Percentiles rank a stretch among this genome's conserved stretches.
Evolutionary conservation across 2,888 invertebrate genomes (phyloP).

Genomic region (Hedya salicella): DNA sequence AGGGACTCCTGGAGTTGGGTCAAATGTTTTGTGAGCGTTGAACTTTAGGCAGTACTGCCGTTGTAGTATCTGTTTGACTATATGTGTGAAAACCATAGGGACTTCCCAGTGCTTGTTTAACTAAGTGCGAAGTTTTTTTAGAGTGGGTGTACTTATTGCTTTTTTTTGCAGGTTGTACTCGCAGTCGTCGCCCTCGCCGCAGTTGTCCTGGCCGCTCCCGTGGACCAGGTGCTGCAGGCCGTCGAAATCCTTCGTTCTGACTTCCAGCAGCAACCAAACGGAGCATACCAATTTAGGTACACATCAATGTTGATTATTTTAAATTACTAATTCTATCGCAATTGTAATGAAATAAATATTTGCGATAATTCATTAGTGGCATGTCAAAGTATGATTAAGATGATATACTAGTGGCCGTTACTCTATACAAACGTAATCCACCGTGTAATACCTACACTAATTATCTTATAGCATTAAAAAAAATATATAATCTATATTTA

Average conservation of each 20-base stretch:
- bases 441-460: too few species aligned
- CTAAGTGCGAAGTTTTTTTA: not conserved
- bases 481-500: too few species aligned
- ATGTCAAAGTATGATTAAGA: too few species aligned
- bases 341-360: too few species aligned
- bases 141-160: not conserved
- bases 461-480: too few species aligned
- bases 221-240: constrained; percentile 46
- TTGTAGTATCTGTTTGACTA: not conserved
- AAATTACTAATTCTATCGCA: too few species aligned
- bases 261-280: constrained; percentile 61
- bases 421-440: too few species aligned
- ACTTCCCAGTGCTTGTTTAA: not conserved
- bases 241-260: constrained; percentile 59
- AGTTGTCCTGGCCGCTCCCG: constrained; percentile 60
- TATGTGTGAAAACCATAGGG: not conserved
- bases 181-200: constrained; percentile 70
- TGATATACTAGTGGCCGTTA: too few species aligned
- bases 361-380: too few species aligned
- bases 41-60: not conserved
- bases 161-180: constrained; percentile 57
- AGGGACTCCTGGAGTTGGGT: not conserved
- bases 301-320: too few species aligned
- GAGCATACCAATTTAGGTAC: constrained; percentile 58
- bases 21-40: not conserved